These are phyloP conservation scores for Pseudachorutes palmiensis DNA, from an alignment of 1,140 invertebrate genomes.

Conservation along the genomic window DNA sequence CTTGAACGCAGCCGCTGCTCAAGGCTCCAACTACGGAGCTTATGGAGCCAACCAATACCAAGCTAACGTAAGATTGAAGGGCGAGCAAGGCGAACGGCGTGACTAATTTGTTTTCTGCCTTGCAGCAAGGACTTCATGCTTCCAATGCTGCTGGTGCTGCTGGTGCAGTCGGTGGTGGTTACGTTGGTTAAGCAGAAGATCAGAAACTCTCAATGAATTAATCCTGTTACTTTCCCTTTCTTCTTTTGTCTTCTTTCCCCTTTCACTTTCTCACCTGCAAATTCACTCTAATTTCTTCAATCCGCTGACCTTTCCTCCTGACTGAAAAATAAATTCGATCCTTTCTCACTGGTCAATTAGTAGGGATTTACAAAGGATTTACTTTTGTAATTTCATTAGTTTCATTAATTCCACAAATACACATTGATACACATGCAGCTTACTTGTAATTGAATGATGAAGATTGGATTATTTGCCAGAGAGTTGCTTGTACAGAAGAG, in stretches of 20 bases:
- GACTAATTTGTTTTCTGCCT: background rate
- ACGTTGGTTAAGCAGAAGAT: background rate
- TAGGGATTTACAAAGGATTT: background rate
- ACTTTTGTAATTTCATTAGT: background rate
- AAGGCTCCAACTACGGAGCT: background rate
- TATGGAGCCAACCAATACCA: background rate
- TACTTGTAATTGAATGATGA: background rate
- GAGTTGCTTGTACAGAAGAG: conserved; percentile 60
- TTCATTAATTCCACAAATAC: background rate
- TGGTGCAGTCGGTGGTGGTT: background rate
- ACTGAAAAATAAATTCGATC: background rate
- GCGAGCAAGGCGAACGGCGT: background rate
- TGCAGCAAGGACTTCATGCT: background rate
- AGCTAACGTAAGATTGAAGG: background rate
- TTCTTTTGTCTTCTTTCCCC: background rate
- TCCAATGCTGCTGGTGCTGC: background rate
- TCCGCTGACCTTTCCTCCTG: background rate
- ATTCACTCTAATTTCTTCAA: too few species aligned
- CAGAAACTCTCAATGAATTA: background rate
- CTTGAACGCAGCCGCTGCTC: background rate
- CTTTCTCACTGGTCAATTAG: background rate
- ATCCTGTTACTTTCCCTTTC: background rate
- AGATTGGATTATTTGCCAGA: conserved; percentile 35
- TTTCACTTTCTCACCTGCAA: too few species aligned
- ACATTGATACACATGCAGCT: background rate